phyloP scores from a whole-genome alignment of 1,140 invertebrate genomes.

The Campoletis sonorensis region DNA sequence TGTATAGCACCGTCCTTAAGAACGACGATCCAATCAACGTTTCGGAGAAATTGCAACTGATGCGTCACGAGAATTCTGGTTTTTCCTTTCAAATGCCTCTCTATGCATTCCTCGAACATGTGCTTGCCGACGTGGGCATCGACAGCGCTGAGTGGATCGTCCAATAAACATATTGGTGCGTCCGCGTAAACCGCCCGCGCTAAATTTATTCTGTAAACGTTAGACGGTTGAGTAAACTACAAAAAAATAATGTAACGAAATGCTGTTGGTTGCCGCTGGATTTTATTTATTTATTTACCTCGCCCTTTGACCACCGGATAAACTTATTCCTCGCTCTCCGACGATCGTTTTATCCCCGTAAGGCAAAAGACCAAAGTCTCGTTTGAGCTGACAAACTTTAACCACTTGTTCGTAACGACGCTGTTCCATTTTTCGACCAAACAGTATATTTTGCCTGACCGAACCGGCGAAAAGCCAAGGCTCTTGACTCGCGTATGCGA shows the following conservation, averaged over 20 bases:
- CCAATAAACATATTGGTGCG: constrained; percentile 85
- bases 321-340: constrained; percentile 86
- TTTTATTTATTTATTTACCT: constrained; percentile 70
- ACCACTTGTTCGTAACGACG: constrained; percentile 80
- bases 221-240: neutral
- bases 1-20: constrained; percentile 79
- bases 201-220: constrained; percentile 80
- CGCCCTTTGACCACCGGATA: constrained; percentile 89
- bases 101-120: constrained; percentile 74
- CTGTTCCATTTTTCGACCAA: constrained; percentile 82
- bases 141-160: constrained; percentile 90
- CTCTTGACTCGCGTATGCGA: constrained; percentile 85
- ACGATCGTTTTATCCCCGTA: constrained; percentile 87
- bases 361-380: constrained; percentile 79
- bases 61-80: constrained; percentile 88
- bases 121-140: constrained; percentile 84
- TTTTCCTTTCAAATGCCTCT: constrained; percentile 69
- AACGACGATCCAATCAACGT: constrained; percentile 83
- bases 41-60: constrained; percentile 87
- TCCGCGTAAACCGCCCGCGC: constrained; percentile 79
- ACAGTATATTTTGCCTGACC: constrained; percentile 88
- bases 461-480: constrained; percentile 82
- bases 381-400: constrained; percentile 78
- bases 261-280: too few species aligned
- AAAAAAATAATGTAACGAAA: neutral